These are phyloP conservation scores for Dryas iulia DNA, from an alignment of 1,140 invertebrate species.

Conservation along the genomic window DNA sequence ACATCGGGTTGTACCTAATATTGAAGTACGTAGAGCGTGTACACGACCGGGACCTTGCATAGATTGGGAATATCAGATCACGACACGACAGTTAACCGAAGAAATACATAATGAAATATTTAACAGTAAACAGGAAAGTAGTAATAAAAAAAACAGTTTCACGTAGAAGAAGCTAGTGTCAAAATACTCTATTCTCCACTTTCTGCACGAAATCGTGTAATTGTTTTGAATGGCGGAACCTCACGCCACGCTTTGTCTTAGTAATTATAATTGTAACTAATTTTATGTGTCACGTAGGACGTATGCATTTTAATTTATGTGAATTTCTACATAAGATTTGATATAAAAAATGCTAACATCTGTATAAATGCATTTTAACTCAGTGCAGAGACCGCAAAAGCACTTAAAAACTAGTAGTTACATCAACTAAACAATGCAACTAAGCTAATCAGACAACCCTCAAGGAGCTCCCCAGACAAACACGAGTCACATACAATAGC, in stretches of 20 bases:
- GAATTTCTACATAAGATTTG: neutral
- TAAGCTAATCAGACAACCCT: conserved; percentile 6
- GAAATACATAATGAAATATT: conserved; percentile 41
- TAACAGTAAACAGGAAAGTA: neutral
- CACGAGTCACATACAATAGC: neutral
- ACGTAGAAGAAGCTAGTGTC: no score
- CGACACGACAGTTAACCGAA: conserved; percentile 53
- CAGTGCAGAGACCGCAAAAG: neutral
- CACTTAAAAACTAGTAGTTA: neutral
- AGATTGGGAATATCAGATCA: conserved; percentile 55
- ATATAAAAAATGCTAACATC: neutral
- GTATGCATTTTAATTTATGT: no score
- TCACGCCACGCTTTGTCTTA: no score
- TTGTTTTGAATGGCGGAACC: no score
- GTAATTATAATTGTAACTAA: no score
- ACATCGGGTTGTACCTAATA: neutral
- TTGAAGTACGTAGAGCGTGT: neutral
- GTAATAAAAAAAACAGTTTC: no score
- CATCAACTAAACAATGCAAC: conserved; percentile 6
- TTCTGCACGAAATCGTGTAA: no score
- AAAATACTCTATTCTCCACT: no score
- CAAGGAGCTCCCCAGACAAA: conserved; percentile 1
- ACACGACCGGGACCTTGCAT: conserved; percentile 56
- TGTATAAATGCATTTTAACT: neutral
- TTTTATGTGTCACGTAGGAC: no score